Evolutionary conservation across 2,113 vertebrate genomes (phyloP).

Genomic region (Eurystomus gularis): DNA sequence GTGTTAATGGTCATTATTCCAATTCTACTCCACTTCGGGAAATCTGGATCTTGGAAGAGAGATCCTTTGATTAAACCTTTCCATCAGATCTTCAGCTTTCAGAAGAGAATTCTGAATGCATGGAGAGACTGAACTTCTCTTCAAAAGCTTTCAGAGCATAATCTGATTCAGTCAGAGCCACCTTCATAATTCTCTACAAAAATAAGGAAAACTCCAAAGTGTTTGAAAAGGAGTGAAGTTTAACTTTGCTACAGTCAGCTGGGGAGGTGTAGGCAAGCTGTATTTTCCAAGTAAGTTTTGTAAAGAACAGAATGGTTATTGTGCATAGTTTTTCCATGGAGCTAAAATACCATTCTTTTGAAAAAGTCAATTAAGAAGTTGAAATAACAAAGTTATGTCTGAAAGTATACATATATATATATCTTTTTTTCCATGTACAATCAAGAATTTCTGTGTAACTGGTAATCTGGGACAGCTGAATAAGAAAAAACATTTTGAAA

Average conservation of each 20-base stretch:
- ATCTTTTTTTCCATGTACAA: neutral
- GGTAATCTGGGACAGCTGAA: neutral
- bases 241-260: neutral
- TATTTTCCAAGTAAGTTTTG: neutral
- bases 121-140: slow-evolving; percentile 39
- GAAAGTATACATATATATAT: neutral
- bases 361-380: neutral
- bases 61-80: slow-evolving; percentile 25
- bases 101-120: slow-evolving; percentile 5
- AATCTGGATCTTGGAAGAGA: slow-evolving; percentile 5
- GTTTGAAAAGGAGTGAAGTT: slow-evolving; percentile 2
- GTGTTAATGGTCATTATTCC: neutral
- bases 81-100: neutral
- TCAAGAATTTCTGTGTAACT: neutral
- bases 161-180: slow-evolving; percentile 28
- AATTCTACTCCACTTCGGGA: neutral
- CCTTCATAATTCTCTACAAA: slow-evolving; percentile 40
- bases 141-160: slow-evolving; percentile 48
- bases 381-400: neutral
- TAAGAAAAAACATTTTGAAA: neutral
- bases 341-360: neutral
- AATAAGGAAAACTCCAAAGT: neutral
- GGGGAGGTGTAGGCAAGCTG: neutral
- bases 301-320: neutral
- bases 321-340: neutral